Base-by-base conservation (phyloP, 2,797 vertebrate genomes). In the Hydrolagus colliei region DNA sequence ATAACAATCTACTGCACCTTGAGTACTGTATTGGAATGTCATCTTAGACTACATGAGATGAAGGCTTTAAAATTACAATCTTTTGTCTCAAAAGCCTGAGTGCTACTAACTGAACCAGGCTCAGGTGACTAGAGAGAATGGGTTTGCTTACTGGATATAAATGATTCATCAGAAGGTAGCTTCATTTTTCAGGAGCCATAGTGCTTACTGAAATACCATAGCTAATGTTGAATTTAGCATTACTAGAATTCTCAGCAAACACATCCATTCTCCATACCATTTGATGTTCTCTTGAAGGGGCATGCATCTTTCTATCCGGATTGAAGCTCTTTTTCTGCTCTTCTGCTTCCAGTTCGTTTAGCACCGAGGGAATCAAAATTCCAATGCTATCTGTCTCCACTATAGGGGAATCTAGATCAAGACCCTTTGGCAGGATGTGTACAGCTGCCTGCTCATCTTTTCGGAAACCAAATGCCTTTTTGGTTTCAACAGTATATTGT, bases 301-400 rank as follows among this genome's bases (percentile, higher is more conserved):
- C 9, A 61, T n/a, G 1, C 22, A 22, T 22, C 59, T 61, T 11
- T 16, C 78, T 80, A 27, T 67, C 79, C 79, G 65, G 6, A 3
- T 52, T 52, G 41, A 52, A 52, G 27, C 32, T 22, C 63, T 68
- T 68, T 65, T 41, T 10, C 0, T 16, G 11, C 35, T 68, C 27
- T 71, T 84, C 79, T 65, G 68, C 68, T n/a, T 84, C 79, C 63
- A 84, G 27, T 71, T 84, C 79, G 11, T 68, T 84, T 27, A 84
- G 4, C 8, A 35, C 79, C 12, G 18, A 84, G 63, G 65, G 32
- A 41, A 84, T 71, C 79, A 84, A 35, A n/a, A 10, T 7, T 68
- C 16, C 22, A 41, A 84, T 67, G 68, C 11, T 4, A 20, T 84
- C 65, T n/a, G 67, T 65, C 9, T 68, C 4, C 14, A 6, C 41